Evolutionary conservation across 2,797 vertebrate species (phyloP).

Genomic region (Tenualosa thibaudeaui): DNA sequence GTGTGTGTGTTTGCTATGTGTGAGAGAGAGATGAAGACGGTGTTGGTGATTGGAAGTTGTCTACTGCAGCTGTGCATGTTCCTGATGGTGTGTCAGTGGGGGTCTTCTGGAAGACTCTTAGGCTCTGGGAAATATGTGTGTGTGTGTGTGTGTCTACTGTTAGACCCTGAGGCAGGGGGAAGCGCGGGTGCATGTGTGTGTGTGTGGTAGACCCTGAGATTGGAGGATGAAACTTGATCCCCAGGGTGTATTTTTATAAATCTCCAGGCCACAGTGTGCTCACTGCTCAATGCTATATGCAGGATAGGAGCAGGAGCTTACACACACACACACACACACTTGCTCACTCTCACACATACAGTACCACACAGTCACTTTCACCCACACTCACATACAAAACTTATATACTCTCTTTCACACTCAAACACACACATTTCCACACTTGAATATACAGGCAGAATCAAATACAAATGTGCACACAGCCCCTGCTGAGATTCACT

Average conservation of each 20-base stretch:
- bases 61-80: too few relatives aligned
- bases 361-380: background rate
- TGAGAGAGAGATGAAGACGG: too few relatives aligned
- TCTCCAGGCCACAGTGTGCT: constrained; percentile 14
- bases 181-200: too few relatives aligned
- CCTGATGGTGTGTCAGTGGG: too few relatives aligned
- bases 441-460: background rate
- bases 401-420: background rate
- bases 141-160: too few relatives aligned
- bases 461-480: background rate
- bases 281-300: background rate
- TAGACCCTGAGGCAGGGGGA: too few relatives aligned
- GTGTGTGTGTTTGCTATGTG: too few relatives aligned
- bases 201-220: background rate
- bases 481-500: background rate
- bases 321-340: background rate
- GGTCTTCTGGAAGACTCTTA: too few relatives aligned
- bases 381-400: background rate
- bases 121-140: constrained; percentile 34
- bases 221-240: constrained; percentile 59
- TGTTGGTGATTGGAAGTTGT: too few relatives aligned
- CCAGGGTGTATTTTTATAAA: constrained; percentile 38
- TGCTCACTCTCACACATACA: constrained; percentile 13
- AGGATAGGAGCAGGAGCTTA: background rate
- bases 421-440: background rate